Base-by-base conservation (phyloP, 1,140 invertebrate genomes). In the Anadara kagoshimensis region DNA sequence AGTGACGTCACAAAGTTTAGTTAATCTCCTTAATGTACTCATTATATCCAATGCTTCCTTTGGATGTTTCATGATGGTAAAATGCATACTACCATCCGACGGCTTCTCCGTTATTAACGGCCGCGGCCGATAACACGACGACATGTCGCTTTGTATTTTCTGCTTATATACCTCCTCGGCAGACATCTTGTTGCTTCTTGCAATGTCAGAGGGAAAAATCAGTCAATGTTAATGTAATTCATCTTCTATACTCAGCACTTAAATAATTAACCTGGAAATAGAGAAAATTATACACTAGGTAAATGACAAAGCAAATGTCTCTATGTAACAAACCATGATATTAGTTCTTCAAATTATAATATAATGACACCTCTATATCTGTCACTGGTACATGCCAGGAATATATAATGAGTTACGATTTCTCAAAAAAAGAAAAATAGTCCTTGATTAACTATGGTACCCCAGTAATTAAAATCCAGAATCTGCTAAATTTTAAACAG, bases 21-120 rank as follows among this genome's bases (percentile, higher is more conserved):
- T 93, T 87, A 96, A 94, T 20, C 93, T 94, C 16, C 94, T 90
- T 94, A 97, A 96, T 87, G 95, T 94, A 83, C 93, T 95, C 94
- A 97, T 95, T 91, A 93, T 92, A 90, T 94, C 95, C 90, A 96
- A 93, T 29, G 94, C 93, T 83, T 96, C 94, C 78, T 94, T 94
- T 7, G 95, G 91, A 86, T 96, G 96, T 85, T 93, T 95, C 57
- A 93, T 92, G 91, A 96, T 94, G 81, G 92, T 94, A 89, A 96
- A 96, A 72, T 94, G 94, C 93, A 96, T 95, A 82, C 95, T 94
- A 4, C 94, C 94, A 81, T 89, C 87, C 0, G 84, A 61, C 45
- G 87, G 82, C 63, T 86, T 84, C 63, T 83, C 80, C 14, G 83
- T 83, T 29, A 83, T 86, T 44, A 85, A 75, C 5, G 85, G 83